Base-by-base conservation (phyloP, 1,140 invertebrate species). In the Diorhabda elongata region DNA sequence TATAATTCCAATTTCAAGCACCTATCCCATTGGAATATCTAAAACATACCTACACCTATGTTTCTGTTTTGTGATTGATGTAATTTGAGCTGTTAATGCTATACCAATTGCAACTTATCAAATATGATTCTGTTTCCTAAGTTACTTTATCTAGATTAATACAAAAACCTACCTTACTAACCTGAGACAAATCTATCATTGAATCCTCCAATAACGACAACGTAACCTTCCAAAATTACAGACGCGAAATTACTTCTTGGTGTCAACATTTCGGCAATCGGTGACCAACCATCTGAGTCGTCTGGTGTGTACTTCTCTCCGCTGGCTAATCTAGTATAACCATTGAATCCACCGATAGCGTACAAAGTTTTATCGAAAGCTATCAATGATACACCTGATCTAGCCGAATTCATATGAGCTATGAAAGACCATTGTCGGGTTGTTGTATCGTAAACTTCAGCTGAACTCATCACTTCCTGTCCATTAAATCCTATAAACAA, bases 171-270 rank as follows among this genome's bases (percentile, higher is more conserved):
- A 52, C n/a, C n/a, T 52, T 47, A 52, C 63, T 68, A 41, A 44
- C 44, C 43, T 61, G 42, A 69, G 68, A 71, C 61, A 84, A 59
- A 59, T 67, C 57, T 67, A 9, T 88, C 90, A 79, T 92, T 89
- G 78, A 91, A 92, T 5, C 91, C 91, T 45, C 91, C 91, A 63
- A 91, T 88, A 8, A 87, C 88, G 73, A 86, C 89, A 68, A 91
- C 90, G 82, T 86, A 86, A 67, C 88, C 87, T 73, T 90, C 89
- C 41, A 90, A 76, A 60, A 90, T 83, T 4, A 85, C 87, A 2
- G 87, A 87, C 2, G 90, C 90, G 76, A 93, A 93, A 76, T 93
- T 93, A 77, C 91, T 92, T 64, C 91, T 83, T 0, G 90, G 87
- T 66, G 85, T 88, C 73, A 88, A 87, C 92, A 94, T 93, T 69